Percentiles rank a stretch among this genome's conserved stretches.
Evolutionary conservation across 2,888 invertebrate species (phyloP).

Genomic region (Drosophila histrio): DNA sequence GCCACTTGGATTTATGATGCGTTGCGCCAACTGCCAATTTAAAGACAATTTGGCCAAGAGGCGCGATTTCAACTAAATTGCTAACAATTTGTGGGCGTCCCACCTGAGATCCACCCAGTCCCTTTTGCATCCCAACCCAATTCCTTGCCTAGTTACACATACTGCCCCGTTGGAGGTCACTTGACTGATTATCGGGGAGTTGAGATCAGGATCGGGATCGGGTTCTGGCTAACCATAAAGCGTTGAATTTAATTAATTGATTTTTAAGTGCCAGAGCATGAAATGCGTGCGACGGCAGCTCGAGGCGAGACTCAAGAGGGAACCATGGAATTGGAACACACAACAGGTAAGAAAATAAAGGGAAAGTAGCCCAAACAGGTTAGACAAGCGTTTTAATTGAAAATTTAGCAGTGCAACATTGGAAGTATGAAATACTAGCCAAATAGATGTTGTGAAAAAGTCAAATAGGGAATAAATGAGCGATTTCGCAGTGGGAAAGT

Average conservation of each 20-base stretch:
- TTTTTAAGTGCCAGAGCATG: slow-evolving; percentile 32
- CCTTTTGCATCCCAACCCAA: background rate
- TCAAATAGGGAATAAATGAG: background rate
- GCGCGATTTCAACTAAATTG: slow-evolving; percentile 80
- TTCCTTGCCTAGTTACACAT: background rate
- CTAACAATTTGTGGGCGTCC: slow-evolving; percentile 73
- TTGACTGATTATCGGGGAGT: background rate
- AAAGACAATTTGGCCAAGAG: slow-evolving; percentile 82
- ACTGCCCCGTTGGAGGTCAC: background rate
- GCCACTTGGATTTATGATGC: slow-evolving; percentile 64
- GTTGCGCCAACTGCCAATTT: slow-evolving; percentile 81
- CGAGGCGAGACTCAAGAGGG: background rate
- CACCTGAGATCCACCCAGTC: slow-evolving; percentile 1
- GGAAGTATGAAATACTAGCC: background rate
- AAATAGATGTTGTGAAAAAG: too few species aligned
- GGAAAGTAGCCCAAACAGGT: background rate
- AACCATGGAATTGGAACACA: slow-evolving; percentile 5
- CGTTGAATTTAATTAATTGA: slow-evolving; percentile 40
- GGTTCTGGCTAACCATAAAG: background rate
- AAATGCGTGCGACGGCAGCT: slow-evolving; percentile 1
- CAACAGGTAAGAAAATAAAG: background rate
- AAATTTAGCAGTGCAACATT: background rate
- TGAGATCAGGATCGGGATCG: background rate
- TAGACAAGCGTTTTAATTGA: too few species aligned
- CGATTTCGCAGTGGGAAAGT: too few species aligned